These are phyloP conservation scores for Acipenser ruthenus DNA, from an alignment of 2,797 vertebrate species.

Conservation along the genomic window DNA sequence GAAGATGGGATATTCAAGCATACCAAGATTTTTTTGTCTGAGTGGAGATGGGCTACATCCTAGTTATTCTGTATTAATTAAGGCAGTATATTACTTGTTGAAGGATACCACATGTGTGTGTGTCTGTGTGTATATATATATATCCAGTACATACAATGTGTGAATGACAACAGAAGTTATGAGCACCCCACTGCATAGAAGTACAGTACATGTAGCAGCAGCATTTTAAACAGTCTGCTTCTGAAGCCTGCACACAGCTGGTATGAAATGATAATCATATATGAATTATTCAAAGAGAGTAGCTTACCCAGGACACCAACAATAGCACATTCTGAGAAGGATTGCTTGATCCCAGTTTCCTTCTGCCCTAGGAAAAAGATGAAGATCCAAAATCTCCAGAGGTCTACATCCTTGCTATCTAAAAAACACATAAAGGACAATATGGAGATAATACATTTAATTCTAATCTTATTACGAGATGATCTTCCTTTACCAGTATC, in stretches of 20 bases:
- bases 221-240: not conserved
- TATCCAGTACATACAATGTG: no score
- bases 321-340: constrained; percentile 7
- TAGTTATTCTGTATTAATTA: no score
- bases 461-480: constrained; percentile 17
- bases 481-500: constrained; percentile 1
- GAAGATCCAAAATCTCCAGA: constrained; percentile 1
- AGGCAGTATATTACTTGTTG: no score
- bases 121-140: no score
- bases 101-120: no score
- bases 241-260: constrained; percentile 6
- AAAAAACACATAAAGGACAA: constrained; percentile 10
- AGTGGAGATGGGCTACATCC: no score
- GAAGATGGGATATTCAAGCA: no score
- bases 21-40: no score
- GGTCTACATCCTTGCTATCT: not conserved
- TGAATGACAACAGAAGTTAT: no score
- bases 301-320: not conserved
- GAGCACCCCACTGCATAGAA: no score
- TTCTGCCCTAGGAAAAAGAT: not conserved
- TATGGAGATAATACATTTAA: not conserved
- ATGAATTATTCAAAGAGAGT: constrained; percentile 17
- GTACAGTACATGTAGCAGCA: constrained; percentile 2
- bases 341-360: constrained; percentile 1
- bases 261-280: constrained; percentile 15